These are phyloP conservation scores for Potamarius usumacintae DNA, from an alignment of 2,113 vertebrate species.

Conservation along the genomic window DNA sequence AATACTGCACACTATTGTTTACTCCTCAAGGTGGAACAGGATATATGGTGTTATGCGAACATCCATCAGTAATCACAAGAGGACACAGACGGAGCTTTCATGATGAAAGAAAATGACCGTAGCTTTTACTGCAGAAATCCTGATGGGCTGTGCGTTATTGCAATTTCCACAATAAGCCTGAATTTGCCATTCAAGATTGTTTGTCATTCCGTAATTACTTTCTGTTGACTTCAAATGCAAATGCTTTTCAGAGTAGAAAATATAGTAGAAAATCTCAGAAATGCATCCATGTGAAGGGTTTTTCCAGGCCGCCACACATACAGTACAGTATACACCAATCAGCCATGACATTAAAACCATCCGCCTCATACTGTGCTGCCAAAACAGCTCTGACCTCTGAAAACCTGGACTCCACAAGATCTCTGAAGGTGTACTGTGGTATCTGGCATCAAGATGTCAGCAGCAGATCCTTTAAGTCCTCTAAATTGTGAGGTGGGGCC, in stretches of 20 bases:
- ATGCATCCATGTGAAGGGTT: not conserved
- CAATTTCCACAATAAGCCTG: slow-evolving; percentile 26
- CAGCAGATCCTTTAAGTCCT: too few relatives aligned
- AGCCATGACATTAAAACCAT: too few relatives aligned
- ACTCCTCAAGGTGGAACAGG: not conserved
- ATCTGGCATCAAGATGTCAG: too few relatives aligned
- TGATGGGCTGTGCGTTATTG: slow-evolving; percentile 4
- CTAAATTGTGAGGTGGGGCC: too few relatives aligned
- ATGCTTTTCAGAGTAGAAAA: too few relatives aligned
- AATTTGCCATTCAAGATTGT: slow-evolving; percentile 13
- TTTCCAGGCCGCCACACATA: not conserved
- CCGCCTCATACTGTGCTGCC: too few relatives aligned
- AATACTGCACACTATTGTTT: slow-evolving; percentile 29
- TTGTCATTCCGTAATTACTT: slow-evolving; percentile 12
- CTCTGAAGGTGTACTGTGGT: too few relatives aligned
- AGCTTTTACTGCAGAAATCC: slow-evolving; percentile 14
- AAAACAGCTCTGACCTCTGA: too few relatives aligned
- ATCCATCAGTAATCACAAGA: slow-evolving; percentile 15
- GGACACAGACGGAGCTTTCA: not conserved
- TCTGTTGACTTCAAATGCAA: not conserved
- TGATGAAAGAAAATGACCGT: slow-evolving; percentile 12
- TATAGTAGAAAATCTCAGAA: not conserved
- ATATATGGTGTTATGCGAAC: not conserved
- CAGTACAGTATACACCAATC: too few relatives aligned
- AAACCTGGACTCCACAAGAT: too few relatives aligned